Evolutionary conservation across 2,797 vertebrate genomes (phyloP).

Genomic region (Oreochromis mossambicus): DNA sequence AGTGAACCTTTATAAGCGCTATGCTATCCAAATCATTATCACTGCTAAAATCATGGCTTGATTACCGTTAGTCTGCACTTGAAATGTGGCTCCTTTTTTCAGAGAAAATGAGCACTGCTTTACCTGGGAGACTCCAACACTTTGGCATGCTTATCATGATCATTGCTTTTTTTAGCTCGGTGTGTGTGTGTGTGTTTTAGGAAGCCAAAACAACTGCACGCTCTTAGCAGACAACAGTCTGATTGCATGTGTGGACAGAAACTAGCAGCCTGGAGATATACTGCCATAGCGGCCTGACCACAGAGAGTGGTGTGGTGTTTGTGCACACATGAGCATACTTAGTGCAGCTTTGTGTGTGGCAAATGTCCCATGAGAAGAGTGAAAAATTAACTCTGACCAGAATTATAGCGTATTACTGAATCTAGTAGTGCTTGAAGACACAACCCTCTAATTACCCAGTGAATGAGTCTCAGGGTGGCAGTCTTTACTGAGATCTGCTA

Average conservation of each 20-base stretch:
- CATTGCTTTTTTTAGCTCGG: not conserved
- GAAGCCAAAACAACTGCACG: not conserved
- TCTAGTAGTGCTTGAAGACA: constrained; percentile 25
- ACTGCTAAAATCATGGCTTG: not conserved
- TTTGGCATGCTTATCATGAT: not conserved
- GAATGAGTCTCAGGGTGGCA: constrained; percentile 31
- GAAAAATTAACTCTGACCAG: constrained; percentile 29
- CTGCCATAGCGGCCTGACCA: not conserved
- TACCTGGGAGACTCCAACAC: not conserved
- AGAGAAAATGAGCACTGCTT: not conserved
- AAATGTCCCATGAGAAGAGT: constrained; percentile 16
- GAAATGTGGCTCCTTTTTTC: not conserved
- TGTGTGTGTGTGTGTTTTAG: not conserved
- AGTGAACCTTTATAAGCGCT: not conserved
- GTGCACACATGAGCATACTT: not conserved
- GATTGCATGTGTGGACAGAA: constrained; percentile 26
- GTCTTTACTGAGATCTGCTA: not conserved
- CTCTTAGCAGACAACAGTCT: not conserved
- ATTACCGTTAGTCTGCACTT: not conserved
- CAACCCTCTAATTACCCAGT: constrained; percentile 52
- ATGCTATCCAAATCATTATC: not conserved
- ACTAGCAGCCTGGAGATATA: constrained; percentile 5
- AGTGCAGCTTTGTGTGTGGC: constrained; percentile 36
- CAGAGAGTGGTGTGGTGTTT: not conserved
- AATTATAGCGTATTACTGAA: constrained; percentile 31